Evolutionary conservation across 2,797 vertebrate species (phyloP).

Genomic region (Sphenopsis melanotis): DNA sequence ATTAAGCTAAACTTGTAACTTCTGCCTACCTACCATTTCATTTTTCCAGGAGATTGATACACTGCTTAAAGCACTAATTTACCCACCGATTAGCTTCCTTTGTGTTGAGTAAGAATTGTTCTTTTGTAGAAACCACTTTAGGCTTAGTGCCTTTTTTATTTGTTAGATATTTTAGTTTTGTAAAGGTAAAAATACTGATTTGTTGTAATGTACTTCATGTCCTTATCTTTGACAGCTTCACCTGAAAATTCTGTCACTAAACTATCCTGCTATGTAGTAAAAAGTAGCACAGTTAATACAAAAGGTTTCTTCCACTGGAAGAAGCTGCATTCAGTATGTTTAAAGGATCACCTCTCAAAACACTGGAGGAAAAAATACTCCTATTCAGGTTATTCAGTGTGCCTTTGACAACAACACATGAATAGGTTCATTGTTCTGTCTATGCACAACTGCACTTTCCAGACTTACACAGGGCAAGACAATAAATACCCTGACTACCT

Average conservation of each 20-base stretch:
- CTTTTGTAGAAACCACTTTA: neutral
- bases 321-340: neutral
- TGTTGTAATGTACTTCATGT: neutral
- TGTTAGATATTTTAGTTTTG: neutral
- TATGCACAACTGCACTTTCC: neutral
- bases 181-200: neutral
- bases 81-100: neutral
- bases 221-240: neutral
- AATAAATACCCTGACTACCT: neutral
- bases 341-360: neutral
- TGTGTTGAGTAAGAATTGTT: neutral
- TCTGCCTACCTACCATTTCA: neutral
- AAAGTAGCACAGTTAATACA: neutral
- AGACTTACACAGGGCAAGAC: neutral
- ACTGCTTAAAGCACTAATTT: neutral
- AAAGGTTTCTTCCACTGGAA: neutral
- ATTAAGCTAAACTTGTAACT: neutral
- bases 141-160: neutral
- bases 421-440: neutral
- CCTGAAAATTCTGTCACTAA: neutral
- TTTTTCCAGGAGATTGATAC: neutral
- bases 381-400: neutral
- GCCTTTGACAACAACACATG: neutral
- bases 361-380: neutral
- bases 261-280: neutral